Percentiles rank a stretch among this genome's conserved stretches.
Evolutionary conservation across 2,113 vertebrate genomes (phyloP).

Genomic region (Mobula hypostoma): DNA sequence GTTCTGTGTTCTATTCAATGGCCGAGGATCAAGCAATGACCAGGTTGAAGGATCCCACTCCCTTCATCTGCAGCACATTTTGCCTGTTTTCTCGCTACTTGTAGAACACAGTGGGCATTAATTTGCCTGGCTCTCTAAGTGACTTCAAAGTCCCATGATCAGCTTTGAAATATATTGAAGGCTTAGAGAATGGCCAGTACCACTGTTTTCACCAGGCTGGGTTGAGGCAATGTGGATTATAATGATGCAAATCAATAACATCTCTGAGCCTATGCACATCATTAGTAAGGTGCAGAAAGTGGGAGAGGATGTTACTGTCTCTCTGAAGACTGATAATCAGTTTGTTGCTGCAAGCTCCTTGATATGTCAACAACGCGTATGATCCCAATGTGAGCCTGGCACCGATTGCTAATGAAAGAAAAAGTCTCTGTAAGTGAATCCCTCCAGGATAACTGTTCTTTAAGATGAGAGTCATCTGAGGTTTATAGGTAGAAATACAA

Average conservation of each 20-base stretch:
- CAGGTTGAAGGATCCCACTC: not conserved
- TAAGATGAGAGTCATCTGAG: not conserved
- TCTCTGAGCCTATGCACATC: not conserved
- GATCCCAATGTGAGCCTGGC: not conserved
- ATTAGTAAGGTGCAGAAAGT: not conserved
- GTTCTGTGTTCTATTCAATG: not conserved
- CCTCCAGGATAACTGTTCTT: not conserved
- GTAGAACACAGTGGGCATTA: not conserved
- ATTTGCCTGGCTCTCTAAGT: not conserved
- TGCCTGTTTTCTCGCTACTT: not conserved
- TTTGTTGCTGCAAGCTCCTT: not conserved
- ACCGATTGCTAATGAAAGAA: not conserved
- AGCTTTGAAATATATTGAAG: not conserved
- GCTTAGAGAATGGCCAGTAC: not conserved
- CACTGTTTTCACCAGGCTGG: not conserved
- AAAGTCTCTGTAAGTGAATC: not conserved
- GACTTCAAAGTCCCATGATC: not conserved
- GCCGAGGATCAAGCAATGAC: not conserved
- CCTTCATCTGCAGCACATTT: not conserved
- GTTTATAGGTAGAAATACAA: not conserved
- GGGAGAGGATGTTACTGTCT: not conserved
- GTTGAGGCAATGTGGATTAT: not conserved
- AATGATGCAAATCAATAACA: not conserved
- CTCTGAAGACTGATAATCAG: not conserved
- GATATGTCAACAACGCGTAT: not conserved